Evolutionary conservation across 2,113 vertebrate species (phyloP), one percentile per base, ranked within the genome.

Genomic region (Dasyurus viverrinus): DNA sequence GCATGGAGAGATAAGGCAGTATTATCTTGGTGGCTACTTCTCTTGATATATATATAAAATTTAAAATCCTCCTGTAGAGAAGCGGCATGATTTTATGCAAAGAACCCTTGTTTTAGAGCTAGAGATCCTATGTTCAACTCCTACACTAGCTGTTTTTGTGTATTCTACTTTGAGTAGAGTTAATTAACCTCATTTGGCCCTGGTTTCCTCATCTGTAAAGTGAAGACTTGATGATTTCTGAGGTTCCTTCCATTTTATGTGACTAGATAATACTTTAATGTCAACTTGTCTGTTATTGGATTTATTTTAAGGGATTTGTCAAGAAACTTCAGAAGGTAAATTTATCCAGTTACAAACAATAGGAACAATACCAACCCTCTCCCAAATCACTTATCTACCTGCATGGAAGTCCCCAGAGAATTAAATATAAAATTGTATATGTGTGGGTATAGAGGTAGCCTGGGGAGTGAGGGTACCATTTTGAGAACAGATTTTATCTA

Each of bases 141-240:
- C 68, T 84, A 84, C 68, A 84, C 22, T 16, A 19, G 6, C n/a
- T 42, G 2, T n/a, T 42, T 42, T 84, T 42, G 19, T 84, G 19
- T 19, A 22, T 84, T 84, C 68, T 42, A 22, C 16, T 92, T 89
- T 94, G 26, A 93, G 19, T 93, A 42, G 30, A 50, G 55, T 90
- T 90, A 12, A 22, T 53, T 25, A 52, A 0, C 76, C 30, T 90
- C 91, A n/a, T 27, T 42, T 91, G 68, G 54, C 42, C 5, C 92
- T 26, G 24, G 4, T 93, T 94, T 94, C 11, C 7, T 7, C 36
- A 54, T 94, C 30, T 96, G 19, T 90, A 57, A 89, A 92, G 24
- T 42, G 52, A 11, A 0, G 0, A 8, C 6, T 42, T 23, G 68
- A n/a, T 84, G 19, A 42, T 23, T n/a, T 84, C 68, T 84, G n/a